Evolutionary conservation across 2,113 vertebrate genomes (phyloP), one percentile per base, ranked within the genome.

Genomic region (Albula glossodonta): DNA sequence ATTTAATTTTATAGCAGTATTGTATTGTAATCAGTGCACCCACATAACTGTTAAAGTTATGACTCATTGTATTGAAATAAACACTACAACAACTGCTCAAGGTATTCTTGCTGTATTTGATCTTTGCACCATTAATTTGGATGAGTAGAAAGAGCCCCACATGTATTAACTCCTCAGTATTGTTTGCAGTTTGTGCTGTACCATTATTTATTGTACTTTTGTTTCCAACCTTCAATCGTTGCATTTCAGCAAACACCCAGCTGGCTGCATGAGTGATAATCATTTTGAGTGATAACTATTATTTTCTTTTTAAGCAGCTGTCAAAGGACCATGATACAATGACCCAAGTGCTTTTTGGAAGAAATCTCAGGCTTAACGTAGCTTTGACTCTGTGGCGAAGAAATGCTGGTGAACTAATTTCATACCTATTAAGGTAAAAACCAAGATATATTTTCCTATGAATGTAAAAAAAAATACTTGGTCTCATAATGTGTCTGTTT

Each of bases 341-440:
- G 96, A 94, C 94, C 79, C 95, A 97, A 81, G 96, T 98, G 88
- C 96, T 99, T 52, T 97, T 97, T 94, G 97, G 96, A 93, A 96
- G 97, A 92, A 95, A 97, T 90, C 94, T 99, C 87, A 95, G 96
- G 88, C 91, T 99, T 82, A 98, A 97, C 22, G 97, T 98, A 90
- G 97, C 97, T 92, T 95, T 97, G 91, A 98, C 97, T 1, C 93
- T 98, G 87, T 98, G 97, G 98, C 94, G 95, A 91, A 96, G 96
- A 94, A 98, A 96, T 93, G 93, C 97, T 90, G 97, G 95, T 91
- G 97, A 99, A 90, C 93, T 98, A 85, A 91, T 98, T 92, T 96
- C 97, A 84, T 99, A 97, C 88, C 95, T 99, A 91, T 91, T 98
- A 85, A 98, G 96, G 97, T 98, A 96, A 95, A 93, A 10, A n/a